A percentile compares a stretch with the other conserved stretches of the same genome.
Conservation (phyloP, 2,797 vertebrate genomes). For the Esox masquinongy region DNA sequence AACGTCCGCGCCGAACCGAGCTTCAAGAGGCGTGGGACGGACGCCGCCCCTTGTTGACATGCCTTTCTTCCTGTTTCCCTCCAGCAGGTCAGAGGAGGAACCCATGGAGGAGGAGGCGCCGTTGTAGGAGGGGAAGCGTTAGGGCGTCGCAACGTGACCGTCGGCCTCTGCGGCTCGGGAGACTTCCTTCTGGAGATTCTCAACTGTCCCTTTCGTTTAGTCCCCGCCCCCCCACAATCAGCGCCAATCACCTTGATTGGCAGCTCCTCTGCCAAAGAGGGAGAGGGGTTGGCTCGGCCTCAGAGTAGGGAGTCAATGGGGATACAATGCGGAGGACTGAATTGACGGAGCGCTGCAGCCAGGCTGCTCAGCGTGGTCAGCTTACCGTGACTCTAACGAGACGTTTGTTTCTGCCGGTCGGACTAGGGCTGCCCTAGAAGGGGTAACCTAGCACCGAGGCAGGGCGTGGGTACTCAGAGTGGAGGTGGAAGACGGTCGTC, state of each 20-base stretch:
- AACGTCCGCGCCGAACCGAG: no score
- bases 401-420: conserved; percentile 63
- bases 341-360: conserved; percentile 38
- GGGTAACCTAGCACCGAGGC: conserved; percentile 37
- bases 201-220: conserved; percentile 73
- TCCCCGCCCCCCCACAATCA: conserved; percentile 58
- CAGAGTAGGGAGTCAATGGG: conserved; percentile 71
- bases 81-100: conserved; percentile 84
- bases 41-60: not conserved
- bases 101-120: conserved; percentile 96
- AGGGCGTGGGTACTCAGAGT: conserved; percentile 34
- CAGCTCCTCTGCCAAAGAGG: conserved; percentile 58
- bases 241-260: conserved; percentile 70
- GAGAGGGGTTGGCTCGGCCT: conserved; percentile 68
- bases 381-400: conserved; percentile 50
- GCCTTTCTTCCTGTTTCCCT: conserved; percentile 13
- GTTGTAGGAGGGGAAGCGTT: conserved; percentile 77
- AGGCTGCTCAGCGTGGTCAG: conserved; percentile 36
- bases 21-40: no score
- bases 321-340: conserved; percentile 66
- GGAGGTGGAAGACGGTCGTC: conserved; percentile 18
- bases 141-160: conserved; percentile 59
- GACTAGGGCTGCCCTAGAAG: conserved; percentile 40
- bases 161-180: conserved; percentile 66
- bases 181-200: conserved; percentile 60